Evolutionary conservation across 2,888 invertebrate genomes (phyloP), one percentile per base, ranked within the genome.

Genomic region (Himalopsyche japonica): DNA sequence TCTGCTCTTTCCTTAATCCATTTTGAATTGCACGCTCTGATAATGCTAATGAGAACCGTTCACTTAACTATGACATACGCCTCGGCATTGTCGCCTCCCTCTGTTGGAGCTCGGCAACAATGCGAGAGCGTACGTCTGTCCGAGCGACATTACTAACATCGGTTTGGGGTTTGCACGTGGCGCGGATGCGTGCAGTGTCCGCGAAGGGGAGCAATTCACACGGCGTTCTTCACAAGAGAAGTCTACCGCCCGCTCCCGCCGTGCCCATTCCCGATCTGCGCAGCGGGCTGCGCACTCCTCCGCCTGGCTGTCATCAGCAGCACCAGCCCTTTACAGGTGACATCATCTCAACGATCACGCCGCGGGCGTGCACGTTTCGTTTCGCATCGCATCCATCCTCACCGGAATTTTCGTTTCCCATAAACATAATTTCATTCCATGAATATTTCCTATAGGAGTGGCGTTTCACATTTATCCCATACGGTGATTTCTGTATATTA

Each of bases 201-300:
- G 89, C 89, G 88, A 88, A 88, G 87, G 88, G 89, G 89, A 93
- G 95, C 93, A 97, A 97, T 95, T 94, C 93, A 93, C 95, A 96
- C 92, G 97, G 97, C 92, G 97, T 97, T 93, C 94, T 95, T 90
- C 96, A 96, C 94, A 94, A 94, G 93, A 95, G 95, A 89, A 94
- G 96, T 92, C 95, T 97, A 92, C 95, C 97, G 92, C 95, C 96
- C 93, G 95, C 96, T 91, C 93, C 94, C 91, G 95, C 96, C 91
- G 93, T 93, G 91, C 95, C 96, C 91, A 97, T 97, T 91, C 97
- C 97, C 90, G 96, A 97, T 93, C 95, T 97, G 92, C 95, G 97
- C 91, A 94, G 94, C 91, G 94, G 94, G 89, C 91, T 93, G 91
- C 93, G 93, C 91, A 91, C 92, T 88, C 89, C 90, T 88, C 88